Evolutionary conservation across 2,888 invertebrate genomes (phyloP), one percentile per base, ranked within the genome.

Genomic region (Lamproptera curius): DNA sequence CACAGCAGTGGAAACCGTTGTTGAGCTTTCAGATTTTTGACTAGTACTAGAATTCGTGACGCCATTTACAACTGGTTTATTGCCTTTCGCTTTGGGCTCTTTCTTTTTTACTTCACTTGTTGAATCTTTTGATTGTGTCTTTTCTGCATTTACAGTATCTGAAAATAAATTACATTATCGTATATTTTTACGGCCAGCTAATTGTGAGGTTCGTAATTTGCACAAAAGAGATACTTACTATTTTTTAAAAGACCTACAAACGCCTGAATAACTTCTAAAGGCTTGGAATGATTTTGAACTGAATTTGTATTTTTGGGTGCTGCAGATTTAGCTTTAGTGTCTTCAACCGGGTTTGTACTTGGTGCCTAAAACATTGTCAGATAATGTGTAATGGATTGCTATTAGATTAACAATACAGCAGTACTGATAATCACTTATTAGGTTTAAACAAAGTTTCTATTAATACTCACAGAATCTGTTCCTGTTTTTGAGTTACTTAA

Each of bases 221-320:
- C n/a, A n/a, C n/a, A n/a, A n/a, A 39, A 28, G 28, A 6, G 13
- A 31, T 31, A 50, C 49, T 50, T 50, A 50, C 49, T 36, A 23
- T 50, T 40, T n/a, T 44, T 31, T 5, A 50, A 14, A 10, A 50
- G 16, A 33, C 37, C 20, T 17, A 44, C 14, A 41, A 50, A 44
- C 13, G 49, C 40, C 13, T 44, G 31, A 20, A 50, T 9, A 6
- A 41, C 40, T 23, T 50, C 49, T 31, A 44, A 11, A 16, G n/a
- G n/a, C n/a, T n/a, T n/a, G n/a, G n/a, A 40, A 8, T 13, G 43
- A 20, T n/a, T n/a, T n/a, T n/a, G 2, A 40, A 13, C 33, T 49
- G 40, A 39, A 13, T 20, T 41, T 50, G 13, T 40, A 16, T 41
- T 35, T 23, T 44, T 40, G 10, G 15, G 16, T 3, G 26, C 17